Percentiles rank a stretch among this genome's conserved stretches.
Conservation (phyloP, 2,113 vertebrate species). For the Oreocharis arfaki region DNA sequence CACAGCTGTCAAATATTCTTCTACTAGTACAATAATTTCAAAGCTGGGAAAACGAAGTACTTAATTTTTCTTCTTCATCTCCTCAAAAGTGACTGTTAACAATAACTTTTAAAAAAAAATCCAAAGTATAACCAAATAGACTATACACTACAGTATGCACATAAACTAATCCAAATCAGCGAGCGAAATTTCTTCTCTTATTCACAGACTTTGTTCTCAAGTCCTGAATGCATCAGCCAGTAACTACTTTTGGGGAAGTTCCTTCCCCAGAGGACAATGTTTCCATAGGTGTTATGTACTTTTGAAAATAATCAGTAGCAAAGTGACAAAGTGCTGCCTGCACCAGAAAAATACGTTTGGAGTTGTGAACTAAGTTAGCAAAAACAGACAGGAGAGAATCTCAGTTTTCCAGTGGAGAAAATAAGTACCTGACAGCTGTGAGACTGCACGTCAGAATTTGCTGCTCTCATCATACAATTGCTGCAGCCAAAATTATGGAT, state of each 20-base stretch:
- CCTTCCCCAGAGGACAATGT: neutral
- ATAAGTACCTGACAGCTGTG: constrained; percentile 56
- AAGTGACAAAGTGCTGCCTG: neutral
- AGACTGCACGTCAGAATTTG: constrained; percentile 50
- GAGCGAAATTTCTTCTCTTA: neutral
- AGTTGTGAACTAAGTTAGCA: neutral
- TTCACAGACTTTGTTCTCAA: neutral
- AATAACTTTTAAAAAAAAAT: neutral
- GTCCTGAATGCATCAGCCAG: neutral
- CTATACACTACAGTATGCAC: neutral
- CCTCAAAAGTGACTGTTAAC: neutral
- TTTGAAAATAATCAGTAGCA: neutral
- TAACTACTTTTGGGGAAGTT: neutral
- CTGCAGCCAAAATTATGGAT: constrained; percentile 22
- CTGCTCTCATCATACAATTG: constrained; percentile 48
- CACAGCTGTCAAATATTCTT: constrained; percentile 62
- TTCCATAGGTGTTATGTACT: neutral
- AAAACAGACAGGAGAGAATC: neutral
- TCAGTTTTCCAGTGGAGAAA: neutral
- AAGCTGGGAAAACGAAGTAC: neutral
- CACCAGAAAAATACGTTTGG: neutral
- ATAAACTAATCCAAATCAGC: neutral
- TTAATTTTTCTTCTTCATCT: neutral
- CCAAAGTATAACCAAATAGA: neutral
- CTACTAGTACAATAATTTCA: neutral